Evolutionary conservation across 2,888 invertebrate genomes (phyloP).

Genomic region (Sicus ferrugineus): DNA sequence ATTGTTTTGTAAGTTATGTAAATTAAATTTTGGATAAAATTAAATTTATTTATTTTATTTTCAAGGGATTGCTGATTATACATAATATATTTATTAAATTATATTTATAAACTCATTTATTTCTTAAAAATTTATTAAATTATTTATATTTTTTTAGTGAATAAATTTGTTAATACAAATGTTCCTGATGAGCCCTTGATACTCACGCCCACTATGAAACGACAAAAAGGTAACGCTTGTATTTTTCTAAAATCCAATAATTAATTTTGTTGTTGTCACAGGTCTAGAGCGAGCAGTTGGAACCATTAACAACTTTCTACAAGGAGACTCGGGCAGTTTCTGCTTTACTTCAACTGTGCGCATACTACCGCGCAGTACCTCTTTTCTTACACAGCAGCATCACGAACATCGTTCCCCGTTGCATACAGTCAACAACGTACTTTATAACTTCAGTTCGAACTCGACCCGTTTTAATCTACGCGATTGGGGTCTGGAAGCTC

Average conservation of each 20-base stretch:
- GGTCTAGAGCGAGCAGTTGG: conserved; percentile 11
- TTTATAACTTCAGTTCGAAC: conserved; percentile 43
- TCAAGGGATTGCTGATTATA: too few species aligned
- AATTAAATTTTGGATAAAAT: too few species aligned
- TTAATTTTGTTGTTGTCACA: background rate
- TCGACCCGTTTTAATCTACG: conserved; percentile 40
- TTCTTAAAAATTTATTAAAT: too few species aligned
- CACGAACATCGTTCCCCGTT: conserved; percentile 46
- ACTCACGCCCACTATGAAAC: conserved; percentile 14
- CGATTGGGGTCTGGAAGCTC: conserved; percentile 43
- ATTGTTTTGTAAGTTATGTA: too few species aligned
- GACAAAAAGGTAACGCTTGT: conserved; percentile 16
- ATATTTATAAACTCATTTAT: too few species aligned
- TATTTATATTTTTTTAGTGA: too few species aligned
- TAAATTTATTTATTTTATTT: too few species aligned
- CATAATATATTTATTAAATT: too few species aligned
- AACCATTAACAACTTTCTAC: conserved; percentile 2
- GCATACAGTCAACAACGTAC: conserved; percentile 44
- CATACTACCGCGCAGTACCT: conserved; percentile 42
- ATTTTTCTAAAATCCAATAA: background rate
- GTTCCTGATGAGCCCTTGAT: background rate
- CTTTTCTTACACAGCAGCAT: conserved; percentile 41
- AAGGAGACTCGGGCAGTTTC: background rate
- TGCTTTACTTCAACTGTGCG: conserved; percentile 39
- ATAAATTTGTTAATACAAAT: too few species aligned